Conservation (phyloP, 2,113 vertebrate genomes). For the Salvator merianae region DNA sequence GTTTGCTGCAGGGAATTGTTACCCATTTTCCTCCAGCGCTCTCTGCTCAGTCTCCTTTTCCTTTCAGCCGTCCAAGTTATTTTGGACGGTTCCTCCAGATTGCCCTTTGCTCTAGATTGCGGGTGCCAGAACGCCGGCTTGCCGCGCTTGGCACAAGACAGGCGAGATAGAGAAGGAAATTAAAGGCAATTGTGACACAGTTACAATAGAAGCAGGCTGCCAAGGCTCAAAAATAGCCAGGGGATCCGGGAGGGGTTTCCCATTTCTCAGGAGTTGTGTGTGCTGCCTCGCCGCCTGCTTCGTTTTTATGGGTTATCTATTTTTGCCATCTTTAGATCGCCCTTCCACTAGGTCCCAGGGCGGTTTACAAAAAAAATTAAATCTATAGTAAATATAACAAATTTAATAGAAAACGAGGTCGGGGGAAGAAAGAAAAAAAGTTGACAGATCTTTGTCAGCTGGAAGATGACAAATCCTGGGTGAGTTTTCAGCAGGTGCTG, state of each 20-base stretch:
- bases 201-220: neutral
- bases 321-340: no score
- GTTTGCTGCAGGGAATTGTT: no score
- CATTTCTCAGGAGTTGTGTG: neutral
- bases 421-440: no score
- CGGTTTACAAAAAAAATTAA: no score
- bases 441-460: no score
- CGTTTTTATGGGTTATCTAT: no score
- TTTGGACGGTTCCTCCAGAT: neutral
- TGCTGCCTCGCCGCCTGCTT: neutral
- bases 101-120: neutral
- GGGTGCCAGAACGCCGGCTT: neutral
- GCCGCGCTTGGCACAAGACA: neutral
- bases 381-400: no score
- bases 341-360: no score
- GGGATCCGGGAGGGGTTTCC: neutral
- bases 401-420: no score
- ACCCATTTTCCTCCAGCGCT: neutral
- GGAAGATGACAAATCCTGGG: no score
- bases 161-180: neutral
- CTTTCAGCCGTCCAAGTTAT: neutral
- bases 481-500: no score
- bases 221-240: conserved; percentile 2
- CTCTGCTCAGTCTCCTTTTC: neutral
- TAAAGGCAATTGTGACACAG: neutral